A percentile compares a stretch with the other conserved stretches of the same genome.
phyloP scores from a whole-genome alignment of 2,888 invertebrate species.

The Cephus sareptanus region DNA sequence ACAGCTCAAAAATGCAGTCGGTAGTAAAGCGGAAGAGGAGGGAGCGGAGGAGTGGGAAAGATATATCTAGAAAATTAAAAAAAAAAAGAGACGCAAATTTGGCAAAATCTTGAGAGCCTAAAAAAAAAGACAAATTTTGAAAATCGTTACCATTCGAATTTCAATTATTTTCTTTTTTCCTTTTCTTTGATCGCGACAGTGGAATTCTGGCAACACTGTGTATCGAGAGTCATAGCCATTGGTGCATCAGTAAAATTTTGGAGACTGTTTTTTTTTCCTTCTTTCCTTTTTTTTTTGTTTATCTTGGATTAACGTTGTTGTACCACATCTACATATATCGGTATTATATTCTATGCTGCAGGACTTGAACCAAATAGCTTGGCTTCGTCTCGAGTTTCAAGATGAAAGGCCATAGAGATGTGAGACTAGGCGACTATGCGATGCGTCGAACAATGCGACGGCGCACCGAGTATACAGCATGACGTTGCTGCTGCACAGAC shows the following conservation, averaged over 20 bases:
- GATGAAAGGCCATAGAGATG: slow-evolving; percentile 51
- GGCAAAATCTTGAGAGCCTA: slow-evolving; percentile 11
- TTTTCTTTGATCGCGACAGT: background rate
- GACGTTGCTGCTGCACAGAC: slow-evolving; percentile 33
- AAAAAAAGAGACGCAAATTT: slow-evolving; percentile 1
- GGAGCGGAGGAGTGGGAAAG: too few species aligned
- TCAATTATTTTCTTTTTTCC: too few species aligned
- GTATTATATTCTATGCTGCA: slow-evolving; percentile 59
- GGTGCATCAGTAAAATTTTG: slow-evolving; percentile 56
- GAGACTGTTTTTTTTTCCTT: slow-evolving; percentile 15
- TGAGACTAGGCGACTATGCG: slow-evolving; percentile 43
- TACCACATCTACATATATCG: slow-evolving; percentile 27
- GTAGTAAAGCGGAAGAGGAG: too few species aligned
- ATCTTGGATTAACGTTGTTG: background rate
- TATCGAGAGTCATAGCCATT: slow-evolving; percentile 58
- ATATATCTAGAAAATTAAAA: slow-evolving; percentile 1
- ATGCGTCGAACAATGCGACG: slow-evolving; percentile 38
- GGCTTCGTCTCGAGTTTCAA: slow-evolving; percentile 59
- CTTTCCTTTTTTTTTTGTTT: slow-evolving; percentile 4
- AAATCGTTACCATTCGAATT: slow-evolving; percentile 9
- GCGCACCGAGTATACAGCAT: slow-evolving; percentile 35
- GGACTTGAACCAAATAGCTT: slow-evolving; percentile 64
- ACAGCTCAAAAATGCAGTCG: slow-evolving; percentile 4
- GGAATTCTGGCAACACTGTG: background rate
- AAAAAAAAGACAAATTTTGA: slow-evolving; percentile 2